Evolutionary conservation across 2,888 invertebrate genomes (phyloP), one percentile per base, ranked within the genome.

Genomic region (Carterocephalus palaemon): DNA sequence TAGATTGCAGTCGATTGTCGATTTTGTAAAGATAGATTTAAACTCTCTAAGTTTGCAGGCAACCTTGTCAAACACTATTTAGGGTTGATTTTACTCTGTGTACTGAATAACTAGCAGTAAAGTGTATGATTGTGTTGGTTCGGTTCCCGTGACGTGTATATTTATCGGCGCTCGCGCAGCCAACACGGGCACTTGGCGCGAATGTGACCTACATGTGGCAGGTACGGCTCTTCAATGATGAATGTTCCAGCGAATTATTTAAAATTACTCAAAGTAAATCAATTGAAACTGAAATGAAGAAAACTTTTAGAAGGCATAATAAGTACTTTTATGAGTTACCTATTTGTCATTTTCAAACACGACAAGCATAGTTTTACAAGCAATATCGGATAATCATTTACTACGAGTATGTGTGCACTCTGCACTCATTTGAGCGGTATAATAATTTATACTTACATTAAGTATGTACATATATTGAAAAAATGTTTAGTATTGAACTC

Each of bases 81-180:
- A 48, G 26, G 17, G 41, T 16, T 24, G 5, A 24, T 31, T 46
- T 48, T 36, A 32, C 22, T 33, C 47, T 33, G 38, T 40, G 29
- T 10, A 16, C 17, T 33, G 46, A 37, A 43, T 42, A 24, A 7
- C 2, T 29, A 17, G 6, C 22, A 2, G 15, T 15, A 28, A 24
- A 12, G 33, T 29, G 36, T 43, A 37, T 16, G 43, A 5, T 43
- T 22, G 43, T 43, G 43, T 43, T 34, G 36, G 36, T 36, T 43
- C 20, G 23, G 69, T 67, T 77, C 77, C 76, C 67, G 75, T 75
- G 76, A 79, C 77, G 75, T 77, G 67, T 73, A 67, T 78, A 79
- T 79, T 78, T 80, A 78, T 77, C 66, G 74, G 71, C 71, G 78
- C 70, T 58, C 64, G 75, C 73, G 75, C 78, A 72, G 69, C 74